Evolutionary conservation across 2,797 vertebrate genomes (phyloP), one percentile per base, ranked within the genome.

Genomic region (Hypotaenidia okinawae): DNA sequence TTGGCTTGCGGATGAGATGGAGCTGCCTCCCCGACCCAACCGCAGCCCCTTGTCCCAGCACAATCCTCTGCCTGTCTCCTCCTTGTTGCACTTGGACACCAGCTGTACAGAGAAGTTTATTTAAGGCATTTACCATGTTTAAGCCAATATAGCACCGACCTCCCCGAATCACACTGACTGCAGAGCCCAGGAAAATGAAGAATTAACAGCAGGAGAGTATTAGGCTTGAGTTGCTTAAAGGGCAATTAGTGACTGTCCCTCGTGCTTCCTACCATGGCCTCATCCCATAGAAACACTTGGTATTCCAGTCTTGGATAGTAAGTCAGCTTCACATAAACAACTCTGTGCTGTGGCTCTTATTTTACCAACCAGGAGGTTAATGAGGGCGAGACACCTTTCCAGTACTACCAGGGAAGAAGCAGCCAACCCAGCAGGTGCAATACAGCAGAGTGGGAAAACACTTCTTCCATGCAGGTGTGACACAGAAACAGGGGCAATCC

Each of bases 131-230:
- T 47, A 37, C 66, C 52, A 39, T 84, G 89, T 94, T 87, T 45
- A 90, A 90, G 66, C 23, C 41, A 84, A 52, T 24, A 54, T 4
- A 87, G 61, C 41, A 61, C 67, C 3, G 1, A 16, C 52, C 62
- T 90, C 84, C 89, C 88, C 47, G 77, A 89, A 66, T 39, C 3
- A 4, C 58, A 23, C 45, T 43, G 76, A 76, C 82, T 39, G 43
- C 16, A 33, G 39, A 57, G 76, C 89, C 93, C 47, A 49, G 70
- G 55, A 81, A 92, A 88, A 86, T 37, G 59, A 93, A 66, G 68
- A 80, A 92, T 64, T 86, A 91, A 73, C 93, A 94, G 79, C 76
- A 80, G 52, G 67, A 90, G 19, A 90, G 52, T 74, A 79, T 13
- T 41, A 51, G 80, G 67, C 63, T 67, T 63, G 47, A 86, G 80